A percentile compares a stretch with the other conserved stretches of the same genome.
Conservation (phyloP, 2,113 vertebrate species). For the Hiodon alosoides region DNA sequence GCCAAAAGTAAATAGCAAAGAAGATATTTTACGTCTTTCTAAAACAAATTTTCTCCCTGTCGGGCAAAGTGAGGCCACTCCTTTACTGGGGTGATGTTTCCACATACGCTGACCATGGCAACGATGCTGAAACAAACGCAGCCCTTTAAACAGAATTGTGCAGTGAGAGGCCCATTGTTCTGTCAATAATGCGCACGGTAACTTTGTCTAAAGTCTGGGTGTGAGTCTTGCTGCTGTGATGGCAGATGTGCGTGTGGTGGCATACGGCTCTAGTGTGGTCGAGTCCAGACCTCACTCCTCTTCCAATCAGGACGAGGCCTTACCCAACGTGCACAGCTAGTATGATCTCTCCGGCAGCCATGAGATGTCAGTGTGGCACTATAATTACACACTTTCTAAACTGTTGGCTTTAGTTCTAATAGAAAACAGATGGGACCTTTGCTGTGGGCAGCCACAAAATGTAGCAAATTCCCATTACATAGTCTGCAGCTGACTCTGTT, state of each 20-base stretch:
- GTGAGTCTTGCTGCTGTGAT: no score
- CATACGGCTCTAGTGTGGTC: not conserved
- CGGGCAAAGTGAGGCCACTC: not conserved
- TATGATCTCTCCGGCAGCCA: slow-evolving; percentile 42
- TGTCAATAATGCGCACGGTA: no score
- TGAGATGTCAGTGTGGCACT: slow-evolving; percentile 56
- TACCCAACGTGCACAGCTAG: not conserved
- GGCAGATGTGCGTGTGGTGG: no score
- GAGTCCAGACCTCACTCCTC: not conserved
- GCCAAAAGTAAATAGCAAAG: not conserved
- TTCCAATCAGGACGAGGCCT: not conserved
- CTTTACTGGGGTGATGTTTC: not conserved
- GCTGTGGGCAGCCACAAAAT: slow-evolving; percentile 43
- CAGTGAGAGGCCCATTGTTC: no score
- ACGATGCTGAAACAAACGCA: not conserved
- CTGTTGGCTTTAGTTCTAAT: slow-evolving; percentile 29
- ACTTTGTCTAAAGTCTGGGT: no score
- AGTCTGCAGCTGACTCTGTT: slow-evolving; percentile 51
- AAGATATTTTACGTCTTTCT: not conserved
- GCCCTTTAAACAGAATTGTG: no score
- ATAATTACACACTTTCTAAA: slow-evolving; percentile 25
- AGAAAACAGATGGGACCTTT: slow-evolving; percentile 42
- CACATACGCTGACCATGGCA: not conserved
- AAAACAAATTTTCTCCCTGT: slow-evolving; percentile 6
- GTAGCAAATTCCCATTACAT: slow-evolving; percentile 54